Conservation (phyloP, 2,113 vertebrate species). For the Cacatua alba region DNA sequence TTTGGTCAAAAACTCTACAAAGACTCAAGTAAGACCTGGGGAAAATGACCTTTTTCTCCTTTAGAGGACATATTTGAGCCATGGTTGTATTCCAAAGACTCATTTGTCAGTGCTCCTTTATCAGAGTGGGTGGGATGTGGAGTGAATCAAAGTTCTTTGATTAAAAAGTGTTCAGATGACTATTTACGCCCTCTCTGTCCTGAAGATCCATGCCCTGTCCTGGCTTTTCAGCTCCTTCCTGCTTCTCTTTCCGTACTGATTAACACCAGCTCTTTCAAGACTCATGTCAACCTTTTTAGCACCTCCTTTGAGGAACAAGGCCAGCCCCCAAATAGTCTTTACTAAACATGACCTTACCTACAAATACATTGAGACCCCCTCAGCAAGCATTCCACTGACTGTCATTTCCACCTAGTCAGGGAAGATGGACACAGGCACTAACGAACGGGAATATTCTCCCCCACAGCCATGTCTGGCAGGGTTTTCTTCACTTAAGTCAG, state of each 20-base stretch:
- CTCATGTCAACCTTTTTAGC: not conserved
- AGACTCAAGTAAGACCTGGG: not conserved
- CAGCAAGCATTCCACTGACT: not conserved
- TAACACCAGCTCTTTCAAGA: not conserved
- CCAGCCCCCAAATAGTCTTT: not conserved
- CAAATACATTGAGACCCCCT: not conserved
- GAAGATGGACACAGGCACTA: not conserved
- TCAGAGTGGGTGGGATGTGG: not conserved
- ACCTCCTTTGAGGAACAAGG: not conserved
- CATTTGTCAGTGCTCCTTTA: not conserved
- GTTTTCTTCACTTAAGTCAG: not conserved
- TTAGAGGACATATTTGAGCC: not conserved
- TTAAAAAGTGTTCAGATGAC: not conserved
- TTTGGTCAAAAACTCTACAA: not conserved
- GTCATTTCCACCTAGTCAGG: not conserved
- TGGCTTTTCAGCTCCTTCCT: not conserved
- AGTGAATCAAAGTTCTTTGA: not conserved
- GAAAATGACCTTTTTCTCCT: not conserved
- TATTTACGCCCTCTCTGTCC: not conserved
- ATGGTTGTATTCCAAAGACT: not conserved
- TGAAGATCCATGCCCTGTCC: not conserved
- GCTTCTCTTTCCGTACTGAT: not conserved
- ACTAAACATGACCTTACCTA: not conserved
- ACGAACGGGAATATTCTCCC: fast-evolving
- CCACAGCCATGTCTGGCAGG: not conserved